These are phyloP conservation scores for Tyrannus savana DNA, from an alignment of 2,113 vertebrate genomes.

Conservation along the genomic window DNA sequence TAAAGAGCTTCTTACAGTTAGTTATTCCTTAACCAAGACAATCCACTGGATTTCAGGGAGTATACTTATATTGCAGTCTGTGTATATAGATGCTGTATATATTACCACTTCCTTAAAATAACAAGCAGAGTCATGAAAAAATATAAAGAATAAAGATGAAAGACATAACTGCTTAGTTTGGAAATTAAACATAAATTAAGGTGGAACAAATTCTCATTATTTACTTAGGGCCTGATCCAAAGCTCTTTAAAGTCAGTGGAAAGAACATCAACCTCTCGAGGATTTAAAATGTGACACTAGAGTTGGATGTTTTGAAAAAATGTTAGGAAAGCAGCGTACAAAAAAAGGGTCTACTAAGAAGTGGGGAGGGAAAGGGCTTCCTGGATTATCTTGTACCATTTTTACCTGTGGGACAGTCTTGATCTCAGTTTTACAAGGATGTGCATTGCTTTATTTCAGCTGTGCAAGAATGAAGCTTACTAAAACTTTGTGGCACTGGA, in stretches of 20 bases:
- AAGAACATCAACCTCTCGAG: not conserved
- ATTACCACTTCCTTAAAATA: constrained; percentile 67
- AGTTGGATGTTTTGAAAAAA: not conserved
- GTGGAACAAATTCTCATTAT: constrained; percentile 47
- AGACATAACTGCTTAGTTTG: constrained; percentile 36
- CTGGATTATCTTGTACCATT: not conserved
- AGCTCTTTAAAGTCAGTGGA: constrained; percentile 14
- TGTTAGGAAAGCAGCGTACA: not conserved
- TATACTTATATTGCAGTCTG: constrained; percentile 30
- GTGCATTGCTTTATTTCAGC: not conserved
- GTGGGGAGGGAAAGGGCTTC: not conserved
- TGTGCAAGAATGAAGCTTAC: not conserved
- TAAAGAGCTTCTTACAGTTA: constrained; percentile 17
- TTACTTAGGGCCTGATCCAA: constrained; percentile 42
- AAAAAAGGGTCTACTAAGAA: not conserved
- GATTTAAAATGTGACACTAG: not conserved
- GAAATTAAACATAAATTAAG: constrained; percentile 59
- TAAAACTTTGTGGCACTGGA: not conserved
- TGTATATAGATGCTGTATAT: constrained; percentile 60
- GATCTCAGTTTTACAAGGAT: not conserved
- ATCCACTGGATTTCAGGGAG: constrained; percentile 20
- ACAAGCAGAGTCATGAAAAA: constrained; percentile 61
- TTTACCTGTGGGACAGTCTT: not conserved
- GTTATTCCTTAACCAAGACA: constrained; percentile 17
- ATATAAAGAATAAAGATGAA: constrained; percentile 58